A percentile compares a stretch with the other conserved stretches of the same genome.
Evolutionary conservation across 2,888 invertebrate species (phyloP).

Genomic region (Andrena marginata): DNA sequence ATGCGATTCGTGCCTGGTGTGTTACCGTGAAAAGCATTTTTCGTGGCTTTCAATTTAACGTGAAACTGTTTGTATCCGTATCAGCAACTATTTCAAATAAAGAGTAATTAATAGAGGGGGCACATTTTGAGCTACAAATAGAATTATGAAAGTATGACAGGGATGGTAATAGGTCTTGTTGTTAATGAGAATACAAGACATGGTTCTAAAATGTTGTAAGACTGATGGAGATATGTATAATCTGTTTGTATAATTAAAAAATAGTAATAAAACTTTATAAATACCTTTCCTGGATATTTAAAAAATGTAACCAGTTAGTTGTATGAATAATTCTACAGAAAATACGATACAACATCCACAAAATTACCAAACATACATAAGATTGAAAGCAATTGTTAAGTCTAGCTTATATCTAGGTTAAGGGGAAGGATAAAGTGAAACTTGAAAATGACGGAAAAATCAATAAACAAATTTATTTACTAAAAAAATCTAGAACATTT

Average conservation of each 20-base stretch:
- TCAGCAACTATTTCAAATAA: neutral
- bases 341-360: neutral
- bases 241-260: too few species aligned
- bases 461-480: too few species aligned
- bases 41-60: neutral
- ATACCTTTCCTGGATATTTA: neutral
- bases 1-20: neutral
- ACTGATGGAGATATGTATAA: too few species aligned
- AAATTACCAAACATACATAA: too few species aligned
- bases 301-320: neutral
- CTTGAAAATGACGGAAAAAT: too few species aligned
- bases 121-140: neutral
- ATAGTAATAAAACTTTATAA: neutral
- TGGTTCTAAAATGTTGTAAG: neutral
- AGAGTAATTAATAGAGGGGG: neutral
- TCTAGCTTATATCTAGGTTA: too few species aligned
- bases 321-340: neutral
- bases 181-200: neutral
- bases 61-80: neutral
- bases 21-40: neutral
- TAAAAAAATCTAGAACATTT: too few species aligned
- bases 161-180: neutral
- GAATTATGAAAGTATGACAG: neutral
- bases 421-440: too few species aligned
- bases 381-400: too few species aligned